These are phyloP conservation scores for Cerastis rubricosa DNA, from an alignment of 2,888 invertebrate species.

Conservation along the genomic window DNA sequence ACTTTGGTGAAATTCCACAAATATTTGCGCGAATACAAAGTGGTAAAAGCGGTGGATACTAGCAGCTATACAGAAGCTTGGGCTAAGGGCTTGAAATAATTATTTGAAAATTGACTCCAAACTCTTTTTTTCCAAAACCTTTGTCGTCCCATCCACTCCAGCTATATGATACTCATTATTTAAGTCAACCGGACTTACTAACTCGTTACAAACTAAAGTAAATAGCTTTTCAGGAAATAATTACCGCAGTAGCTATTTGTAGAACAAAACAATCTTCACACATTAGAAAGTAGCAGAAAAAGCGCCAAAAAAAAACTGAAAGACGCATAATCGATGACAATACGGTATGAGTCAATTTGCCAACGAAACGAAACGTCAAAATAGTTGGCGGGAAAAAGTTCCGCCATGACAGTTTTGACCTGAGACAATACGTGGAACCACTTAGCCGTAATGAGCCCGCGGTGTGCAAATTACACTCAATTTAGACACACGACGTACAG, in stretches of 20 bases:
- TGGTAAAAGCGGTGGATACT: neutral
- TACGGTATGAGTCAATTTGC: conserved; percentile 67
- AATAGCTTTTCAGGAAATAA: conserved; percentile 13
- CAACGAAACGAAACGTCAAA: conserved; percentile 61
- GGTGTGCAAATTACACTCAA: conserved; percentile 80
- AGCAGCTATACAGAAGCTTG: neutral
- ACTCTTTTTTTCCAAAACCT: neutral
- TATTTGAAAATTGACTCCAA: neutral
- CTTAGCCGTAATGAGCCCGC: conserved; percentile 79
- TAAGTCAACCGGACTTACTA: neutral
- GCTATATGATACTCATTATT: neutral
- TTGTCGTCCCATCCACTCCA: neutral
- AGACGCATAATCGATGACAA: conserved; percentile 69
- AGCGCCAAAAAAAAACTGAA: conserved; percentile 15
- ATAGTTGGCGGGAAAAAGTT: conserved; percentile 64
- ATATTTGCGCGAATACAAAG: neutral
- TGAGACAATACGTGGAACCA: conserved; percentile 78
- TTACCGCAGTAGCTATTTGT: conserved; percentile 7
- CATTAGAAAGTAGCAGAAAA: conserved; percentile 62
- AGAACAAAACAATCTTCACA: conserved; percentile 26
- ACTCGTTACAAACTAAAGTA: conserved; percentile 8
- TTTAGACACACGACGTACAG: conserved; percentile 71
- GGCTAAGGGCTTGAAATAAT: neutral
- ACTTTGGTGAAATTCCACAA: conserved; percentile 16
- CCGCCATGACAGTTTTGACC: conserved; percentile 66